A percentile compares a stretch with the other conserved stretches of the same genome.
Evolutionary conservation across 2,113 vertebrate genomes (phyloP).

Genomic region (Eulemur rufifrons): DNA sequence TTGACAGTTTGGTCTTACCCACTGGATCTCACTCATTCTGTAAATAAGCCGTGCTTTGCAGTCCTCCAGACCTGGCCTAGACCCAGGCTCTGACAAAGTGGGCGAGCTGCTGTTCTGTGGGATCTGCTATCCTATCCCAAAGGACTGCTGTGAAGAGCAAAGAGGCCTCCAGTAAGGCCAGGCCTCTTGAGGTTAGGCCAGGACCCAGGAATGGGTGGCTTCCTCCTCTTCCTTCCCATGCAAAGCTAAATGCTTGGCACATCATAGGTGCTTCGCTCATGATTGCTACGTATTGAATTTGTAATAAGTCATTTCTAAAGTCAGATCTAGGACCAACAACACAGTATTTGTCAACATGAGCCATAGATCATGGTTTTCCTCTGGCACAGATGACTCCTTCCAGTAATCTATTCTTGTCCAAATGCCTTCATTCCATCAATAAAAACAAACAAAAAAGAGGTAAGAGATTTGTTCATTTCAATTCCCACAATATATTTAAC

Average conservation of each 20-base stretch:
- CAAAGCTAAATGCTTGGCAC: no score
- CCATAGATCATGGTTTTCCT: neutral
- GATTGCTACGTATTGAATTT: neutral
- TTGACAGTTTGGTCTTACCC: neutral
- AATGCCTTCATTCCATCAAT: neutral
- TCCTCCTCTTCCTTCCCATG: neutral
- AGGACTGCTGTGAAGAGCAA: neutral
- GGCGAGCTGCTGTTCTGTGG: neutral
- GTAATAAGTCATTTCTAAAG: neutral
- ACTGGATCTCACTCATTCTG: neutral
- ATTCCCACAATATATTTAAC: neutral
- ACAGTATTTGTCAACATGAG: neutral
- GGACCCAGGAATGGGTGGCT: neutral
- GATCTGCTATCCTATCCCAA: fast-evolving
- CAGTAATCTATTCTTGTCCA: neutral
- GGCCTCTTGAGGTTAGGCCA: fast-evolving
- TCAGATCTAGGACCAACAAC: neutral
- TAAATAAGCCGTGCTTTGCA: neutral
- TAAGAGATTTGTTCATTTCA: neutral
- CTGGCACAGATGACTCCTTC: neutral
- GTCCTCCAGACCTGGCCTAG: neutral
- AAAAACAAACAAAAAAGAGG: neutral
- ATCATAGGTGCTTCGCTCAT: neutral
- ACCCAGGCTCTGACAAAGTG: neutral
- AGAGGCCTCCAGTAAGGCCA: neutral